phyloP scores from a whole-genome alignment of 2,888 invertebrate genomes.

The Coremacera marginata region DNA sequence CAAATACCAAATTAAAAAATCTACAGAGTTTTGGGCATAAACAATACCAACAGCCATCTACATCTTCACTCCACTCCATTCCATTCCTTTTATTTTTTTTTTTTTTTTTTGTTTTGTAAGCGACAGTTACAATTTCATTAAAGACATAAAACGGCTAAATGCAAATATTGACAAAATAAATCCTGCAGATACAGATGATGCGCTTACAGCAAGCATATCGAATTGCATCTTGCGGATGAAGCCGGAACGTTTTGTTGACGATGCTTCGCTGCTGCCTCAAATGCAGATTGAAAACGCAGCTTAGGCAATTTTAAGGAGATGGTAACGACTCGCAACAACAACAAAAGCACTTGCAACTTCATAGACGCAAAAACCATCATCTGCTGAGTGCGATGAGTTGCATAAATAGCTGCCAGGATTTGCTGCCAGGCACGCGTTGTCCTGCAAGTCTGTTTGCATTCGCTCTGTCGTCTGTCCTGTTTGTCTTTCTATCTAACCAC shows the following conservation, averaged over 20 bases:
- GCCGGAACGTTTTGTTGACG: not conserved
- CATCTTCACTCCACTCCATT: not conserved
- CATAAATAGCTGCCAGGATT: no score
- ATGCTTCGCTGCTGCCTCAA: not conserved
- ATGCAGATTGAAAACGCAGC: not conserved
- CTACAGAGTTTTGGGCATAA: not conserved
- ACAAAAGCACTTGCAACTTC: not conserved
- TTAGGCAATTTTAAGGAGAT: not conserved
- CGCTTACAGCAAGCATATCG: not conserved
- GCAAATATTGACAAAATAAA: slow-evolving; percentile 33
- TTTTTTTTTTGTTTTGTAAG: not conserved
- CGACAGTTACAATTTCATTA: slow-evolving; percentile 14
- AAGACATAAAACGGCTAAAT: slow-evolving; percentile 21
- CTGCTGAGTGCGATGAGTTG: no score
- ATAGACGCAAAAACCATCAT: no score
- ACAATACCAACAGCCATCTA: not conserved
- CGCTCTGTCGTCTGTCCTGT: no score
- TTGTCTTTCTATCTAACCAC: no score
- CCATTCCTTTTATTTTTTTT: not conserved
- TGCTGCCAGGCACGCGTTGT: no score
- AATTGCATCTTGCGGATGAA: slow-evolving; percentile 2
- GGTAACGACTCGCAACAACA: not conserved
- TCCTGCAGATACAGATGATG: slow-evolving; percentile 1
- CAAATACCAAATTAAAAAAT: no score
- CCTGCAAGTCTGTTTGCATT: no score